Conservation (phyloP, 2,888 invertebrate genomes). For the Euspilapteryx auroguttella region DNA sequence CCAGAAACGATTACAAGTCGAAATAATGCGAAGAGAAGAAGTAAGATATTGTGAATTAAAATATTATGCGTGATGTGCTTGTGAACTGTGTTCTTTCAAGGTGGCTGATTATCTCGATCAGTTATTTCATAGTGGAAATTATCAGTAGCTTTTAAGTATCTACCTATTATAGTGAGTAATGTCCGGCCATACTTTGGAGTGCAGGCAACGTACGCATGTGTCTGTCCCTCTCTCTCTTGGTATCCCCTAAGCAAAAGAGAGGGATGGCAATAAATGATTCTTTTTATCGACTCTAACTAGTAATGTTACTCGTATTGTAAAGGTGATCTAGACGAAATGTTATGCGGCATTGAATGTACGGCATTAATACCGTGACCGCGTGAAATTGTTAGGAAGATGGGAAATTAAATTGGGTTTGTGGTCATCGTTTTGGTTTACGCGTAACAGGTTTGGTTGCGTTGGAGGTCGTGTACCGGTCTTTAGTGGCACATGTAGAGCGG, state of each 20-base stretch:
- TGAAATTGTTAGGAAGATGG: no score
- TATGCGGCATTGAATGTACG: no score
- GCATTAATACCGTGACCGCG: no score
- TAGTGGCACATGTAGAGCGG: constrained; percentile 46
- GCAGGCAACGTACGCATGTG: constrained; percentile 59
- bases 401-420: not conserved
- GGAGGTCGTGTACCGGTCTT: constrained; percentile 53
- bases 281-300: constrained; percentile 20
- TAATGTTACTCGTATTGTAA: no score
- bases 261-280: constrained; percentile 35
- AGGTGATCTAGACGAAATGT: constrained; percentile 21
- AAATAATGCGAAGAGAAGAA: constrained; percentile 96
- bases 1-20: constrained; percentile 92
- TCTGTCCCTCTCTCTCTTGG: constrained; percentile 46
- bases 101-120: no score
- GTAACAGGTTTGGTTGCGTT: constrained; percentile 56
- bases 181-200: constrained; percentile 61
- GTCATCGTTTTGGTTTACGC: not conserved
- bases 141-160: constrained; percentile 41
- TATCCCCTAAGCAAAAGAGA: constrained; percentile 23
- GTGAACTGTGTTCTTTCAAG: not conserved
- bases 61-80: constrained; percentile 31
- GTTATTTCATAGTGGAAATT: no score
- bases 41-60: constrained; percentile 71
- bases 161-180: constrained; percentile 61